A percentile compares a stretch with the other conserved stretches of the same genome.
Evolutionary conservation across 2,797 vertebrate species (phyloP).

Genomic region (Sternarchorhynchus goeldii): DNA sequence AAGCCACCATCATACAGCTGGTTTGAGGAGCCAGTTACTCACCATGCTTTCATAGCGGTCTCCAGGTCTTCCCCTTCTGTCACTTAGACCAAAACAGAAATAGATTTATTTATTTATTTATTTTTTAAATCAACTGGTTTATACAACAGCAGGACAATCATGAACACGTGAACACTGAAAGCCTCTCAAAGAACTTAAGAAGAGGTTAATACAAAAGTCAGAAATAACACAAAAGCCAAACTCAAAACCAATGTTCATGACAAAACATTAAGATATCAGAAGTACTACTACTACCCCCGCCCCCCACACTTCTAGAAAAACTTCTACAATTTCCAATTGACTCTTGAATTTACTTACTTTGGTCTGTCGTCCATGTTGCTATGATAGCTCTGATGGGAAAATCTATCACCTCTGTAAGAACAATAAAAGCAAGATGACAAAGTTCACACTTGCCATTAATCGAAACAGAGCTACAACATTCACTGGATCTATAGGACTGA

Average conservation of each 20-base stretch:
- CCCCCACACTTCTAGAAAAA: too few species aligned
- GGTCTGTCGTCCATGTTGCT: conserved; percentile 78
- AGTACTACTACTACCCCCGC: too few species aligned
- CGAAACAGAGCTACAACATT: background rate
- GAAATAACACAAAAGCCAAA: too few species aligned
- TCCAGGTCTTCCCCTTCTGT: conserved; percentile 87
- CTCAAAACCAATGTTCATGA: too few species aligned
- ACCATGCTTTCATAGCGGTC: conserved; percentile 97
- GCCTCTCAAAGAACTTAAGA: too few species aligned
- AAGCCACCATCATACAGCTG: background rate
- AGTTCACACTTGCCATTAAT: background rate
- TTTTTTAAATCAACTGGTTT: background rate
- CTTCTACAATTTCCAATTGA: too few species aligned
- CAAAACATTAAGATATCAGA: too few species aligned
- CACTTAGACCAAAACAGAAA: conserved; percentile 64
- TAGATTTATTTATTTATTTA: background rate
- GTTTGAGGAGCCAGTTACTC: conserved; percentile 48
- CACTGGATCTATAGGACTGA: too few species aligned
- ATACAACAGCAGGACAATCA: background rate
- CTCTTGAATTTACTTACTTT: conserved; percentile 63
- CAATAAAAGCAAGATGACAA: conserved; percentile 1
- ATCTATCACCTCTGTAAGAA: conserved; percentile 74
- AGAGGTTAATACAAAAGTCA: too few species aligned
- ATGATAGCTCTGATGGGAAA: conserved; percentile 78
- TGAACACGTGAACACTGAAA: background rate